phyloP scores from a whole-genome alignment of 2,888 invertebrate genomes.

The Troglohyphantes excavatus region DNA sequence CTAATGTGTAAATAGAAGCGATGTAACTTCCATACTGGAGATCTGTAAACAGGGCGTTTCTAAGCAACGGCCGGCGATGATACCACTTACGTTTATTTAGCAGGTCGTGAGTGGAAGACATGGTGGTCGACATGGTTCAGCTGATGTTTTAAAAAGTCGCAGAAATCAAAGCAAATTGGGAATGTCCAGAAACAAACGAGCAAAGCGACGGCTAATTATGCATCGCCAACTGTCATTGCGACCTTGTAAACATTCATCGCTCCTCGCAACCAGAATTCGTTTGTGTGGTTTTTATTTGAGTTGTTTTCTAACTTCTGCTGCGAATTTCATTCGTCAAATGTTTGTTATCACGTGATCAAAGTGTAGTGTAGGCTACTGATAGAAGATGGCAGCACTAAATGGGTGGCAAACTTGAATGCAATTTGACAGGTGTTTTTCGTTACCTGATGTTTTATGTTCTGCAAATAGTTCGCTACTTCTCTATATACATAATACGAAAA shows the following conservation, averaged over 20 bases:
- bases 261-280: constrained; percentile 3
- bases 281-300: constrained; percentile 18
- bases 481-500: too few relatives aligned
- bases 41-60: constrained; percentile 91
- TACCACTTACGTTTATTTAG: constrained; percentile 77
- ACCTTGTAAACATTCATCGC: background rate
- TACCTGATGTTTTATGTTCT: too few relatives aligned
- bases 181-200: background rate
- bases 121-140: constrained; percentile 48
- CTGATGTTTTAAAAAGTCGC: background rate
- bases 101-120: constrained; percentile 66
- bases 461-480: too few relatives aligned
- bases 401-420: too few relatives aligned
- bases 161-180: background rate
- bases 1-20: constrained; percentile 90
- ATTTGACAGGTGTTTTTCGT: too few relatives aligned
- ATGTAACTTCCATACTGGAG: constrained; percentile 92
- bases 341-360: constrained; percentile 45
- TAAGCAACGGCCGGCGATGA: constrained; percentile 87
- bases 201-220: background rate
- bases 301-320: constrained; percentile 10
- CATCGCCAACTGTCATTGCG: background rate
- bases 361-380: background rate
- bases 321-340: constrained; percentile 49
- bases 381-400: background rate